These are phyloP conservation scores for Porites australiensis DNA, from an alignment of 64 coral and sea anemone species.

Conservation along the genomic window DNA sequence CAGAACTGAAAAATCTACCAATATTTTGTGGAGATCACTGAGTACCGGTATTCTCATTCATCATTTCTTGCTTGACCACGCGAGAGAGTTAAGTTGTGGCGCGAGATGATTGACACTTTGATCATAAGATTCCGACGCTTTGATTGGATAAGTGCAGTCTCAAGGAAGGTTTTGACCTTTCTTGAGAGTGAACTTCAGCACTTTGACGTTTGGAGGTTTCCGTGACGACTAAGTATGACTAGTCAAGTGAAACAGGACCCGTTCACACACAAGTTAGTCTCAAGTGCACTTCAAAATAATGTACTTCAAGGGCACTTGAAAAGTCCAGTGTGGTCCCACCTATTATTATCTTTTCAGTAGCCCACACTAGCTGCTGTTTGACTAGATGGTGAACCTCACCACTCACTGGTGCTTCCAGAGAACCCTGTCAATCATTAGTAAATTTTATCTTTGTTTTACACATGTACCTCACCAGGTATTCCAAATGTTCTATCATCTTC, in stretches of 20 bases:
- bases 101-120: not conserved
- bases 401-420: too few species aligned
- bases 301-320: too few species aligned
- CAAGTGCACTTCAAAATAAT: too few species aligned
- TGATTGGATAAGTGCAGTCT: not conserved
- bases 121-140: not conserved
- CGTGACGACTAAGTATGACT: constrained; percentile 1
- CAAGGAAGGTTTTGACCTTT: not conserved
- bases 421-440: too few species aligned
- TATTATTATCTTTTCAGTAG: not conserved
- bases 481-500: constrained; percentile 46
- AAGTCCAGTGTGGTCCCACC: too few species aligned
- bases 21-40: too few species aligned
- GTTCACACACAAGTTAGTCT: too few species aligned
- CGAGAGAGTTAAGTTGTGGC: not conserved
- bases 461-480: constrained; percentile 54
- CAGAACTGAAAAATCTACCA: too few species aligned
- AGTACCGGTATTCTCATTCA: too few species aligned
- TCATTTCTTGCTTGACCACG: too few species aligned
- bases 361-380: not conserved
- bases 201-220: not conserved
- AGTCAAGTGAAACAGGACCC: too few species aligned
- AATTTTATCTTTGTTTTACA: not conserved
- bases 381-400: constrained; percentile 45
- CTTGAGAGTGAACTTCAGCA: constrained; percentile 21